These are phyloP conservation scores for Takifugu ocellatus DNA, from an alignment of 2,797 vertebrate species.

Conservation along the genomic window DNA sequence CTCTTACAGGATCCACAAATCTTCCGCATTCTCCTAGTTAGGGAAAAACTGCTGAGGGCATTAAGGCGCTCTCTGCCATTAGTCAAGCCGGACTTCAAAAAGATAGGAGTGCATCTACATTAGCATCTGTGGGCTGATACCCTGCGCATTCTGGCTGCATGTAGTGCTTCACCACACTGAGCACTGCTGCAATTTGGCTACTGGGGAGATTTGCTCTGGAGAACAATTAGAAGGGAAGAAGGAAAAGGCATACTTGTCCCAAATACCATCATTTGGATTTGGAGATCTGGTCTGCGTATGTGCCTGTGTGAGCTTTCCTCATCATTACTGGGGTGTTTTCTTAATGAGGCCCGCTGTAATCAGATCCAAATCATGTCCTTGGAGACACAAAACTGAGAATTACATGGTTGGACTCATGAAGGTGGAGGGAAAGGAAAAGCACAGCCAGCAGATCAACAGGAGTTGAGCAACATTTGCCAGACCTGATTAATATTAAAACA, in stretches of 20 bases:
- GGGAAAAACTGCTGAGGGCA: conserved; percentile 39
- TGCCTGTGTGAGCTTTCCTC: conserved; percentile 1
- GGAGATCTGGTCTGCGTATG: conserved; percentile 8
- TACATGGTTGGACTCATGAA: conserved; percentile 27
- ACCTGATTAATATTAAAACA: conserved; percentile 47
- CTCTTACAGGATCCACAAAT: conserved; percentile 26
- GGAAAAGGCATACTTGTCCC: neutral
- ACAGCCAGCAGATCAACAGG: conserved; percentile 42
- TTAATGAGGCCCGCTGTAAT: conserved; percentile 46
- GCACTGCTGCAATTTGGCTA: conserved; percentile 29
- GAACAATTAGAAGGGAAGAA: conserved; percentile 8
- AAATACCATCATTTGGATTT: conserved; percentile 17
- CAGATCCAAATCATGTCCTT: conserved; percentile 26
- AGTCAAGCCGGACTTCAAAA: conserved; percentile 46
- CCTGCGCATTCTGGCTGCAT: neutral
- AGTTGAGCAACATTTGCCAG: conserved; percentile 23
- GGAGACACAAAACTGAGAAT: conserved; percentile 40
- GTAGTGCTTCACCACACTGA: conserved; percentile 16
- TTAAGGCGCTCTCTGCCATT: conserved; percentile 35
- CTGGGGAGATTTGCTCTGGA: conserved; percentile 4
- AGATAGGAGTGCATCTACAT: conserved; percentile 56
- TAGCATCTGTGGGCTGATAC: conserved; percentile 44
- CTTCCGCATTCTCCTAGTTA: conserved; percentile 18
- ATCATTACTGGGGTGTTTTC: conserved; percentile 30
- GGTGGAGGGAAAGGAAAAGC: conserved; percentile 41